Base-by-base conservation (phyloP, 2,888 invertebrate species). In the Dryococelus australis region DNA sequence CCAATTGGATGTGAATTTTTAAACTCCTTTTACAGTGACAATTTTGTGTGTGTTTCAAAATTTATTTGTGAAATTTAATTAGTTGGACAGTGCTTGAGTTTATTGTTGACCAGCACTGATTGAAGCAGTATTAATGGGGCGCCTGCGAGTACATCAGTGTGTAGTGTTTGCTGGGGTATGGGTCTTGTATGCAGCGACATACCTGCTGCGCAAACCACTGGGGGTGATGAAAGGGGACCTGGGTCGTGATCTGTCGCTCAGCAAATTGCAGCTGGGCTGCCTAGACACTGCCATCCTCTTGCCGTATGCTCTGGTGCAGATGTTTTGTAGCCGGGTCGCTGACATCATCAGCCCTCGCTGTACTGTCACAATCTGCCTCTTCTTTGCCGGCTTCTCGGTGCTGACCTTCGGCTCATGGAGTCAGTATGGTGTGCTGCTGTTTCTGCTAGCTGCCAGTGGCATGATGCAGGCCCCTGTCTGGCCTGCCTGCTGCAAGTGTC, bases 181-280 rank as follows among this genome's bases (percentile, higher is more conserved):
- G 91, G 87, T 90, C 9, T 88, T 90, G 35, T 90, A 90, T 89
- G 89, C 90, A 84, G 43, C 89, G 28, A 92, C 92, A 5, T 93
- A 93, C 89, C 91, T 93, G 43, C 90, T 93, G 27, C 90, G 93
- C 12, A 93, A 93, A 90, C 93, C 93, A 1, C 90, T 93, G 24
- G 93, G 93, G n/a, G 92, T 93, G 85, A 91, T 93, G 26, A 93
- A 93, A 89, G 91, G 92, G 20, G 92, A 92, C 88, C 90, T 93
- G 85, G 92, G 92, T 87, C 89, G 88, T n/a, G 92, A 92, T 13
- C 90, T 93, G 81, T 88, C 90, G 4, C 89, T 93, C 10, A 90
- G 91, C 9, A 92, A 92, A 88, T 90, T 92, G 27, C 90, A 92
- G 86, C 90, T 93, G 35, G 93, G 93, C 84, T 92, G 91, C 91